A percentile compares a stretch with the other conserved stretches of the same genome.
Evolutionary conservation across 2,113 vertebrate species (phyloP).

Genomic region (Gnathonemus echidnorhynchus): DNA sequence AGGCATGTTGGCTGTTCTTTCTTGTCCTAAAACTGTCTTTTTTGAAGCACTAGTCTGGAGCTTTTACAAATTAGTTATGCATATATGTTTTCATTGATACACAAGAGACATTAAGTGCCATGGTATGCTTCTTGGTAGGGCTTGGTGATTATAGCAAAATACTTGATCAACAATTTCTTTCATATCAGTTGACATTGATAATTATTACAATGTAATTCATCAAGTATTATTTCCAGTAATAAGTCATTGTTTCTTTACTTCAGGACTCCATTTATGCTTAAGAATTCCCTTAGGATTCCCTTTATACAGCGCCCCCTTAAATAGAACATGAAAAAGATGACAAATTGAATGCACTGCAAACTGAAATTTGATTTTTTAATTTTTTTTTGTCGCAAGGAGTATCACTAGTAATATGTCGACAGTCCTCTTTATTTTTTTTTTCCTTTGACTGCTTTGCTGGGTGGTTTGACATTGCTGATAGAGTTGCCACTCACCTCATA

Average conservation of each 20-base stretch:
- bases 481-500: background rate
- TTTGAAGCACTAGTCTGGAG: background rate
- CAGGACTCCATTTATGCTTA: background rate
- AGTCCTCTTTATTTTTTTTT: too few relatives aligned
- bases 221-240: background rate
- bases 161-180: background rate
- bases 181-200: background rate
- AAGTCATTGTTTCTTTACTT: background rate
- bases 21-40: background rate
- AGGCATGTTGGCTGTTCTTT: slow-evolving; percentile 60
- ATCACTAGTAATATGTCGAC: too few relatives aligned
- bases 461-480: background rate
- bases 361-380: background rate
- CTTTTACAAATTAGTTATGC: background rate
- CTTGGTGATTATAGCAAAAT: background rate
- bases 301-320: background rate
- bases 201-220: background rate
- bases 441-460: background rate
- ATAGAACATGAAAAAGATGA: background rate
- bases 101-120: background rate
- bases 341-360: background rate
- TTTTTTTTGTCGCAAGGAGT: background rate
- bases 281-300: background rate
- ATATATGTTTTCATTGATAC: background rate
- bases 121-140: background rate